Conservation (phyloP, 1,140 invertebrate species). For the Anastrepha ludens region DNA sequence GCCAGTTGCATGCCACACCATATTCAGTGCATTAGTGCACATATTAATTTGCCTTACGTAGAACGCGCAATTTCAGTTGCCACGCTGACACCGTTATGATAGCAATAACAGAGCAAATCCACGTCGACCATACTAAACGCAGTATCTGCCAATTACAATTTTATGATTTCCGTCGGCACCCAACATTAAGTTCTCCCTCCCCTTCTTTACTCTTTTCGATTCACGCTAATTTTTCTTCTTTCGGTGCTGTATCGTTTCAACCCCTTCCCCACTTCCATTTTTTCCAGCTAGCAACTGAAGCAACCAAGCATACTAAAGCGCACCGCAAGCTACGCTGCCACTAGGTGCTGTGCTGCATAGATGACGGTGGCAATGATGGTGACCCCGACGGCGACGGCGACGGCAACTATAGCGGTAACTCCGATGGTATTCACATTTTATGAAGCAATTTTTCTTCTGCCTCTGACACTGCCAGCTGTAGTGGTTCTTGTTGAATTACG, state of each 20-base stretch:
- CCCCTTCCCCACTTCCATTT: not conserved
- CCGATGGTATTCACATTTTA: not conserved
- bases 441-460: conserved; percentile 9
- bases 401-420: not conserved
- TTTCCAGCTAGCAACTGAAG: conserved; percentile 2
- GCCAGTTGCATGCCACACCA: conserved; percentile 22
- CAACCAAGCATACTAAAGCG: not conserved
- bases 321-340: conserved; percentile 10
- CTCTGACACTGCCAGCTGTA: conserved; percentile 1
- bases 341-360: not conserved
- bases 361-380: not conserved
- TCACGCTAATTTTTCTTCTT: not conserved
- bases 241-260: not conserved
- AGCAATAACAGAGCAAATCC: not conserved
- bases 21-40: not conserved
- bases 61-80: not conserved
- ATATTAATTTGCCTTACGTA: conserved; percentile 11
- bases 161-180: conserved; percentile 21
- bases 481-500: not conserved
- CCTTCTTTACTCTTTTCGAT: not conserved
- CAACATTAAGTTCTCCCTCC: not conserved
- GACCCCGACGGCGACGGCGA: not conserved
- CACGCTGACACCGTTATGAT: not conserved
- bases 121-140: not conserved
- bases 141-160: conserved; percentile 10